A percentile compares a stretch with the other conserved stretches of the same genome.
Conservation (phyloP, 2,888 invertebrate species). For the Bombylius major region DNA sequence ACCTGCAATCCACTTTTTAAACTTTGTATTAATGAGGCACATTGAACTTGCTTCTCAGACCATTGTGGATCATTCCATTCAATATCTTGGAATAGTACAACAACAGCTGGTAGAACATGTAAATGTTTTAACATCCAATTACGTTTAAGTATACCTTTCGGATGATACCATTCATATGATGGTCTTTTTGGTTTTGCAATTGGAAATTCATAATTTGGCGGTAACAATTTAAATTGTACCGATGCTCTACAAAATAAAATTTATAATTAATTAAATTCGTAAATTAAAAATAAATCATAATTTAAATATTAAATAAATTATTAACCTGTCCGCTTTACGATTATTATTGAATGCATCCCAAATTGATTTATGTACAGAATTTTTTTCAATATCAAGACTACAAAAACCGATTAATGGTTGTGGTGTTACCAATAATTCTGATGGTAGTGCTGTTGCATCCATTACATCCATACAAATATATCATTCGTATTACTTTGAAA, state of each 20-base stretch:
- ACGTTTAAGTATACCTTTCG: constrained; percentile 84
- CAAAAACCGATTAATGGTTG: constrained; percentile 77
- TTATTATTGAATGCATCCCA: constrained; percentile 88
- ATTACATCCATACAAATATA: constrained; percentile 19
- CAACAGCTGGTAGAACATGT: constrained; percentile 78
- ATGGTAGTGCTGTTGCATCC: constrained; percentile 59
- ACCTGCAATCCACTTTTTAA: constrained; percentile 43
- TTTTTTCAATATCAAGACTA: constrained; percentile 74
- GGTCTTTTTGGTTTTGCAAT: constrained; percentile 73
- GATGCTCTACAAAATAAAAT: constrained; percentile 44
- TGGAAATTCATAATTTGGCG: constrained; percentile 76
- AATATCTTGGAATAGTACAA: constrained; percentile 90
- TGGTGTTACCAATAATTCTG: constrained; percentile 72
- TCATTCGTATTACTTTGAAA: neutral
- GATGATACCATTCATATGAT: constrained; percentile 91
- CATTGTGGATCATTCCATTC: constrained; percentile 94
- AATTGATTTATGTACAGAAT: constrained; percentile 77
- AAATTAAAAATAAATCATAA: no score
- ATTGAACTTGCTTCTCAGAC: constrained; percentile 91
- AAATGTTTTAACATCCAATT: constrained; percentile 94
- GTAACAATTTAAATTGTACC: constrained; percentile 70
- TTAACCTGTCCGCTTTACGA: constrained; percentile 52
- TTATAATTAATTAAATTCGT: neutral
- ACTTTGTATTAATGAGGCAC: constrained; percentile 77
- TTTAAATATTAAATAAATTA: neutral